These are phyloP conservation scores for Anguilla obscura DNA, from an alignment of 2,797 vertebrate genomes.

Conservation along the genomic window DNA sequence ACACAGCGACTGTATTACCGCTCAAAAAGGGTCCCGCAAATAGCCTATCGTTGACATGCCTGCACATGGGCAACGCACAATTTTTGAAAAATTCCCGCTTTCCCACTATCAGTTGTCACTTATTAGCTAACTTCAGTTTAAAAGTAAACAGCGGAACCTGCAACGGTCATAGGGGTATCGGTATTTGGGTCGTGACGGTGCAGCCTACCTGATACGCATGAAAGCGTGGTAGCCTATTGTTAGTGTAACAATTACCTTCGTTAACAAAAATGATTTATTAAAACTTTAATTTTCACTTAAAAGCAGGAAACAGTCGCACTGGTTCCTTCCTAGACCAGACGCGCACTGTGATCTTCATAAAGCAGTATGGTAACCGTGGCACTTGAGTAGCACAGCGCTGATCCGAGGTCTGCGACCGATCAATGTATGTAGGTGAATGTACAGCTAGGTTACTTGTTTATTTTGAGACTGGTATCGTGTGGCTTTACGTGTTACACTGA, in stretches of 20 bases:
- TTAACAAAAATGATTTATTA: not conserved
- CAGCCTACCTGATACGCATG: not conserved
- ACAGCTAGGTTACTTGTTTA: not conserved
- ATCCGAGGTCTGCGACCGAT: not conserved
- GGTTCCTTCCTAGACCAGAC: not conserved
- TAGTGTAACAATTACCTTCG: not conserved
- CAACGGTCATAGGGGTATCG: not conserved
- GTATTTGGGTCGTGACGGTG: not conserved
- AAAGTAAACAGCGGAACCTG: conserved; percentile 18
- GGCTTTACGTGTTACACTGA: not conserved
- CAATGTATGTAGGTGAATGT: too few species aligned
- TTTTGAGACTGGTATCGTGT: not conserved
- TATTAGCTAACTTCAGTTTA: conserved; percentile 14
- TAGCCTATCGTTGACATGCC: not conserved
- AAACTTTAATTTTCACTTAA: not conserved
- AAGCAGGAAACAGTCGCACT: not conserved
- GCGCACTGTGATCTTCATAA: not conserved
- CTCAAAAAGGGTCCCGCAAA: conserved; percentile 11
- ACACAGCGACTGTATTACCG: not conserved
- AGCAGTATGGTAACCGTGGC: not conserved
- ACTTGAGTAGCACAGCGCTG: not conserved
- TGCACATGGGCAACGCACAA: not conserved
- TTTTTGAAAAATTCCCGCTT: not conserved
- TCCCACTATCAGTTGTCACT: conserved; percentile 26
- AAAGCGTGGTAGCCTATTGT: not conserved